Percentiles rank a stretch among this genome's conserved stretches.
Evolutionary conservation across 1,140 invertebrate species (phyloP).

Genomic region (Alviniconcha marisindica): DNA sequence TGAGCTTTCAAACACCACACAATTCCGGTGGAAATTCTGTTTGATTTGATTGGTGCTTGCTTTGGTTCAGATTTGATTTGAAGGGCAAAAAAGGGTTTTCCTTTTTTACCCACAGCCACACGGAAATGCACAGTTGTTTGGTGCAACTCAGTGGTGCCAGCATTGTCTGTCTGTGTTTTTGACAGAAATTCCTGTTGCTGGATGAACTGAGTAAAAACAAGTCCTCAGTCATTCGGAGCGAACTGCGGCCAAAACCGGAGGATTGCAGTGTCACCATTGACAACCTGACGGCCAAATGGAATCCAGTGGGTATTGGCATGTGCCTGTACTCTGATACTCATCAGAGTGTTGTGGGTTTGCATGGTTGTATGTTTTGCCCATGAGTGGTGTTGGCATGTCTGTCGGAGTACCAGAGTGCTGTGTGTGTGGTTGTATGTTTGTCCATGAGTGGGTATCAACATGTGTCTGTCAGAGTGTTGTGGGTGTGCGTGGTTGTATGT

Average conservation of each 20-base stretch:
- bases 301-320: constrained; percentile 58
- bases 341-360: not conserved
- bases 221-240: constrained; percentile 1
- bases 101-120: no score
- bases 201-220: constrained; percentile 64
- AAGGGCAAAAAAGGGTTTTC: no score
- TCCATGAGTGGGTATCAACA: no score
- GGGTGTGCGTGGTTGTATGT: no score
- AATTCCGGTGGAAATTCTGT: no score
- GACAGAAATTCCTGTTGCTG: constrained; percentile 72
- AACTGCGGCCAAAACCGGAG: constrained; percentile 49
- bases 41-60: not conserved
- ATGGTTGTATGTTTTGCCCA: not conserved
- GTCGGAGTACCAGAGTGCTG: not conserved
- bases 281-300: constrained; percentile 73
- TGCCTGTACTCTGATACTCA: no score
- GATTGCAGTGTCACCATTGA: constrained; percentile 68
- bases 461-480: no score
- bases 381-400: not conserved
- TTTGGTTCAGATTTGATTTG: not conserved
- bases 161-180: constrained; percentile 4
- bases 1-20: no score
- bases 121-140: no score
- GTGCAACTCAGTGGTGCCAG: no score
- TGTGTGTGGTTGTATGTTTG: not conserved